Base-by-base conservation (phyloP, 2,113 vertebrate genomes). In the Ictalurus furcatus region DNA sequence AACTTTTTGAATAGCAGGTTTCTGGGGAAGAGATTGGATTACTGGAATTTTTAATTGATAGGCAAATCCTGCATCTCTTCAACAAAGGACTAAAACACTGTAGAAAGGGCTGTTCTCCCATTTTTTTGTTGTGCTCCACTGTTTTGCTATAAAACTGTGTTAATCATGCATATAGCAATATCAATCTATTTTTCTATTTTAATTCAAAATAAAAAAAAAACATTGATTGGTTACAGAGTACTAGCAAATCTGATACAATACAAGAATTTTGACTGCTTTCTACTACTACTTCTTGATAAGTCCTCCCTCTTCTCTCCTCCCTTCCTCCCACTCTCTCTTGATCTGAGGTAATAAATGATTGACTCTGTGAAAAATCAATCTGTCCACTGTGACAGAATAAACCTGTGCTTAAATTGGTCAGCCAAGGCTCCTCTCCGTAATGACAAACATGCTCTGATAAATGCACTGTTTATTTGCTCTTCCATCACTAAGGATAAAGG, bases 291-390 rank as follows among this genome's bases (percentile, higher is more conserved):
- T 69, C 28, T 79, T 87, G 54, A 80, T 88, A 80, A 58, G 69
- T 81, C 74, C 86, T 65, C 73, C 84, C 71, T 56, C 21, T 52
- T 11, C 48, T 52, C 48, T 52, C 48, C 9, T 52, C 8, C 48
- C 48, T 11, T 52, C 48, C 48, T 52, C 48, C 48, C 52, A 87
- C 73, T 78, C 84, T 78, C 63, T 21, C 52, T 69, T 40, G 54
- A 88, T 74, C 78, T 48, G 44, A 37, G 84, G 67, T 84, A 86
- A 90, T 78, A 71, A 88, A 87, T 81, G 84, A 88, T 58, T 85
- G 81, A 92, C 74, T 88, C 28, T 17, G 88, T 69, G 21, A 87
- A 80, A 90, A 90, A 90, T 83, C 84, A 84, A 81, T 89, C 25
- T 79, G 58, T 83, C 56, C 87, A 61, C 65, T 23, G 48, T 87